phyloP scores from a whole-genome alignment of 2,113 vertebrate genomes.

The Sula dactylatra region DNA sequence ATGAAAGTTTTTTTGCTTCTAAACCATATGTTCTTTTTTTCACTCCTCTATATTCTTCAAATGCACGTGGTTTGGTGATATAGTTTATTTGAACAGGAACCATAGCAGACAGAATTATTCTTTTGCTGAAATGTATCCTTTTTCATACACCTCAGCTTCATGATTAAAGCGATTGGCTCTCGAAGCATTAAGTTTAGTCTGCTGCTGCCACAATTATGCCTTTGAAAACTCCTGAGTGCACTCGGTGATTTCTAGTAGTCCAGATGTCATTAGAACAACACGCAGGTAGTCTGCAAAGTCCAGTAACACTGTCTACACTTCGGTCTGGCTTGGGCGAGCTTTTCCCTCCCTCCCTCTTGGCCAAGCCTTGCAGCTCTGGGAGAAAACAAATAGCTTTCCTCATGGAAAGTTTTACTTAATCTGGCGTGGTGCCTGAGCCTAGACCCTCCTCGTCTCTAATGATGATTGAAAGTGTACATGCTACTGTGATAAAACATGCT shows the following conservation, averaged over 20 bases:
- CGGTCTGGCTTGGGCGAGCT: constrained; percentile 15
- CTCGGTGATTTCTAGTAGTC: constrained; percentile 68
- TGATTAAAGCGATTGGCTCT: constrained; percentile 59
- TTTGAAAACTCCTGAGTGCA: constrained; percentile 56
- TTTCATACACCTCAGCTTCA: constrained; percentile 51
- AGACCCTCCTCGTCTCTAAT: constrained; percentile 81
- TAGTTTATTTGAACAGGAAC: constrained; percentile 74
- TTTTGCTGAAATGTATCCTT: constrained; percentile 69
- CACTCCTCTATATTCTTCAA: constrained; percentile 26
- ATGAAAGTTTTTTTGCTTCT: constrained; percentile 51
- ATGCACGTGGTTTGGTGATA: constrained; percentile 64
- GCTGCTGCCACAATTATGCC: constrained; percentile 58
- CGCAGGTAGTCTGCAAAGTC: constrained; percentile 67
- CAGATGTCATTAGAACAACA: constrained; percentile 72
- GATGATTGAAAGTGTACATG: constrained; percentile 85
- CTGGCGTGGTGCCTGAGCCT: constrained; percentile 81
- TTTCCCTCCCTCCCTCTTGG: constrained; percentile 36
- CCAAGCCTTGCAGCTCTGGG: constrained; percentile 30
- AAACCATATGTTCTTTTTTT: constrained; percentile 57
- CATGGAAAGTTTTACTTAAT: constrained; percentile 91
- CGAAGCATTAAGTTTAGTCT: constrained; percentile 66
- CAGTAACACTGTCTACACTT: constrained; percentile 62
- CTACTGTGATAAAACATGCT: constrained; percentile 78
- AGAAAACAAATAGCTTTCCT: constrained; percentile 84
- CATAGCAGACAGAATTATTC: constrained; percentile 70